These are phyloP conservation scores for Toxotes jaculatrix DNA, from an alignment of 2,113 vertebrate genomes.

Conservation along the genomic window DNA sequence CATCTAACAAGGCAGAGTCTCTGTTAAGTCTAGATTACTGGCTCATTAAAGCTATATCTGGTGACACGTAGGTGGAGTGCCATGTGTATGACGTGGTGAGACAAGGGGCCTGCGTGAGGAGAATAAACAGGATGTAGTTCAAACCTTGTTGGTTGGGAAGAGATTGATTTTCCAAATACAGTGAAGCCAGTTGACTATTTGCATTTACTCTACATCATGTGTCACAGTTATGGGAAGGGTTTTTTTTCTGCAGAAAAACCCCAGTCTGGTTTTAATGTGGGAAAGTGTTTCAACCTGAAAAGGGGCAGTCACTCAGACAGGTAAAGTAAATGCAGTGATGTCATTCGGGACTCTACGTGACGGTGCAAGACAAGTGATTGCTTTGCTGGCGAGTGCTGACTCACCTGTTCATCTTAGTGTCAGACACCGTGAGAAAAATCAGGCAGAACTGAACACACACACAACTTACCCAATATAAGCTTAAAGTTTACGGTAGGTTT, in stretches of 20 bases:
- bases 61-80: constrained; percentile 53
- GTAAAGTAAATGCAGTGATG: constrained; percentile 9
- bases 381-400: constrained; percentile 23
- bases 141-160: constrained; percentile 17
- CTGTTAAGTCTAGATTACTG: constrained; percentile 53
- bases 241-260: background rate
- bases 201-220: background rate
- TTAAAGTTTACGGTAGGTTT: background rate
- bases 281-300: constrained; percentile 18
- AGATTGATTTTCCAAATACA: background rate
- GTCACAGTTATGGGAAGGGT: background rate
- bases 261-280: constrained; percentile 1
- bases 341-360: constrained; percentile 21
- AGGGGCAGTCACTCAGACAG: constrained; percentile 15
- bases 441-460: background rate
- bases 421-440: constrained; percentile 47
- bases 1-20: constrained; percentile 48
- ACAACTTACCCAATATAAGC: background rate
- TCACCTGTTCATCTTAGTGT: constrained; percentile 51
- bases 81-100: constrained; percentile 33
- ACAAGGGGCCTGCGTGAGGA: constrained; percentile 40
- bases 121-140: constrained; percentile 36
- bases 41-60: constrained; percentile 71
- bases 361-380: constrained; percentile 5
- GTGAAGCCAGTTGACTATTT: background rate